Conservation (phyloP, 2,113 vertebrate species). For the Sinocyclocheilus rhinocerous region DNA sequence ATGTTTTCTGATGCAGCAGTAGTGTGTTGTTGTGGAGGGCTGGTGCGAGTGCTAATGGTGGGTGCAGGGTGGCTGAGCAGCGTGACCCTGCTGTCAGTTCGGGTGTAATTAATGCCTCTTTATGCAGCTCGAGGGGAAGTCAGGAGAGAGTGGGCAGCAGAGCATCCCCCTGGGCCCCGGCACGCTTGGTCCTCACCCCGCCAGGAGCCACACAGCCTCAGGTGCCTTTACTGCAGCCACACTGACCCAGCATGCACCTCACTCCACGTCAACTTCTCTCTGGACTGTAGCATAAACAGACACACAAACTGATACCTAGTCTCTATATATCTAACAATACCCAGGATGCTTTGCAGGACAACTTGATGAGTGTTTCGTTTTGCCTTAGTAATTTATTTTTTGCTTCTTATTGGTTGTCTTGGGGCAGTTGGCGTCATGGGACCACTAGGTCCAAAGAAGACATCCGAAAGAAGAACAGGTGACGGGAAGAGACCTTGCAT, state of each 20-base stretch:
- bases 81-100: constrained; percentile 59
- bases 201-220: constrained; percentile 41
- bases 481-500: not conserved
- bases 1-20: not conserved
- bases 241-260: constrained; percentile 20
- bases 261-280: not conserved
- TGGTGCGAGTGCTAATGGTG: constrained; percentile 27
- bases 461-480: constrained; percentile 10
- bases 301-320: not conserved
- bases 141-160: constrained; percentile 43
- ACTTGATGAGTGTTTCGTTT: not conserved
- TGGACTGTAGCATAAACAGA: not conserved
- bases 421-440: constrained; percentile 7
- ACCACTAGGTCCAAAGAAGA: not conserved
- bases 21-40: constrained; percentile 10
- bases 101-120: constrained; percentile 58
- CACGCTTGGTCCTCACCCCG: constrained; percentile 36
- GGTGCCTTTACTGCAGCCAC: constrained; percentile 40
- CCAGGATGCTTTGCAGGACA: not conserved
- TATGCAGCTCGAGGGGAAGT: constrained; percentile 56
- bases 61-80: constrained; percentile 31
- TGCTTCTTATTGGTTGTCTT: constrained; percentile 43
- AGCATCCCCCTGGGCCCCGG: constrained; percentile 41
- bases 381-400: constrained; percentile 20
- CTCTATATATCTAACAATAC: not conserved